A percentile compares a stretch with the other conserved stretches of the same genome.
These are phyloP conservation scores for Dyspetes luteomarginatus DNA, from an alignment of 2,888 invertebrate species.

Conservation along the genomic window DNA sequence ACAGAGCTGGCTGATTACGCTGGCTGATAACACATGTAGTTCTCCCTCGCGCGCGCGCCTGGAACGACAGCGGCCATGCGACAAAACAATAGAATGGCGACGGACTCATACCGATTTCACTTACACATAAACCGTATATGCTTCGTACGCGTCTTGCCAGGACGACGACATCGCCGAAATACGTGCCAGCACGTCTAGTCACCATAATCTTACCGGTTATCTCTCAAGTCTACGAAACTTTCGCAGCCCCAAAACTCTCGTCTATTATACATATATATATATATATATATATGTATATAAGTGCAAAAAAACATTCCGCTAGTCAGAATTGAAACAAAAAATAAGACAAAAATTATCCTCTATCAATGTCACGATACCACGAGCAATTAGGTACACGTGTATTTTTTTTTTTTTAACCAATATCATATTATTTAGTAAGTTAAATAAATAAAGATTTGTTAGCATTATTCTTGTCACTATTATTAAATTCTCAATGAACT, in stretches of 20 bases:
- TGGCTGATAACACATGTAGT: conserved; percentile 74
- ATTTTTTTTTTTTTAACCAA: too few species aligned
- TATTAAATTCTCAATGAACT: too few species aligned
- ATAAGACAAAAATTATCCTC: too few species aligned
- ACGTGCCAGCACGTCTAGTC: conserved; percentile 42
- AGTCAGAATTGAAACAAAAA: too few species aligned
- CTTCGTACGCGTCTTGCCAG: conserved; percentile 38
- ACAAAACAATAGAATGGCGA: conserved; percentile 69
- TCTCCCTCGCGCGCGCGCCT: conserved; percentile 66
- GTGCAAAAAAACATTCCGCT: too few species aligned
- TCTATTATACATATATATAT: not conserved
- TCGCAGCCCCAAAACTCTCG: conserved; percentile 11
- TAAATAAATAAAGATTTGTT: too few species aligned
- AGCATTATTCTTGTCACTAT: too few species aligned
- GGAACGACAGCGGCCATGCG: conserved; percentile 53
- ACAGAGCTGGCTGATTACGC: conserved; percentile 76
- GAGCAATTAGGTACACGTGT: too few species aligned
- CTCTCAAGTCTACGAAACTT: conserved; percentile 13
- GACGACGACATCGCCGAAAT: conserved; percentile 57
- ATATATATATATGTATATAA: too few species aligned
- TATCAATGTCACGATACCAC: too few species aligned
- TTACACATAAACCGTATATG: not conserved
- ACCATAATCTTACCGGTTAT: not conserved
- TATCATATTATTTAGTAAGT: too few species aligned
- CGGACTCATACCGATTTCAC: conserved; percentile 55